A percentile compares a stretch with the other conserved stretches of the same genome.
Conservation (phyloP, 2,113 vertebrate genomes). For the Mastomys natalensis region DNA sequence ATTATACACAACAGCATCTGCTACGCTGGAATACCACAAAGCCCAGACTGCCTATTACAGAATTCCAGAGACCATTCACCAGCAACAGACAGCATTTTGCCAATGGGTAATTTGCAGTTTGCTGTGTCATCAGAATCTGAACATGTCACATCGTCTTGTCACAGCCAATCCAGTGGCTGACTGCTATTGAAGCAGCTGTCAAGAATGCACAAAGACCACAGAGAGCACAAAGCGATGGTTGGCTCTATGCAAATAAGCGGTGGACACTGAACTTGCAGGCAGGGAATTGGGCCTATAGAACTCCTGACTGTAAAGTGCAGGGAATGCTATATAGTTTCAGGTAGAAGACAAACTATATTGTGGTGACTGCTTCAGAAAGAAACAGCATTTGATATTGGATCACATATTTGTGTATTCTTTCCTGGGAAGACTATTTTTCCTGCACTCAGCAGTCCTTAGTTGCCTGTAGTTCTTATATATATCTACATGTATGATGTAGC, state of each 20-base stretch:
- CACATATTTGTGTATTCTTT: neutral
- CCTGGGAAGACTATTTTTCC: neutral
- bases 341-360: neutral
- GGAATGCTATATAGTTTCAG: neutral
- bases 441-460: neutral
- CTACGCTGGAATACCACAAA: slow-evolving; percentile 32
- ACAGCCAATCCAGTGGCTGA: slow-evolving; percentile 46
- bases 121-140: slow-evolving; percentile 70
- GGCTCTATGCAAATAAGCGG: slow-evolving; percentile 69
- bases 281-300: neutral
- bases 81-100: slow-evolving; percentile 62
- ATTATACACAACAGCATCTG: slow-evolving; percentile 72
- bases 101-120: slow-evolving; percentile 69
- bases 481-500: neutral
- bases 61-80: slow-evolving; percentile 65
- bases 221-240: slow-evolving; percentile 51
- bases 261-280: neutral
- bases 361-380: neutral
- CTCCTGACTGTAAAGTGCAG: neutral
- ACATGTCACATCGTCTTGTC: slow-evolving; percentile 29
- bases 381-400: neutral
- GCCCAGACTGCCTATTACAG: slow-evolving; percentile 35
- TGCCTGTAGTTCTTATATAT: neutral
- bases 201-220: neutral
- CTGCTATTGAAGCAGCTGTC: slow-evolving; percentile 61